These are phyloP conservation scores for Meandrusa payeni DNA, from an alignment of 2,888 invertebrate species.

Conservation along the genomic window DNA sequence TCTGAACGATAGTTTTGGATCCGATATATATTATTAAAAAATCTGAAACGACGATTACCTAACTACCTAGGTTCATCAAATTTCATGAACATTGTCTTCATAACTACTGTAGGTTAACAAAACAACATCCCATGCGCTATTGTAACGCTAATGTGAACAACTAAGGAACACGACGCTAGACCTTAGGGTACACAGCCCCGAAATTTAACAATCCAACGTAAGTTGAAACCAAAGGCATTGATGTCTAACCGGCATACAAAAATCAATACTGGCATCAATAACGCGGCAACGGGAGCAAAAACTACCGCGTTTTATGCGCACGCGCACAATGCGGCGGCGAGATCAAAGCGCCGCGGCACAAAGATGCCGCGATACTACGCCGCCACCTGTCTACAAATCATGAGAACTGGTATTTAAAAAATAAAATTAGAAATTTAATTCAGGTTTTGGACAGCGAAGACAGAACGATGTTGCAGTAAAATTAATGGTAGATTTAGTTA, in stretches of 20 bases:
- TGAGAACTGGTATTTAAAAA: conserved; percentile 64
- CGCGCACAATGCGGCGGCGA: conserved; percentile 70
- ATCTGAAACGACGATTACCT: too few relatives aligned
- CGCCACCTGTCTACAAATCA: conserved; percentile 76
- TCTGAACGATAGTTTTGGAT: too few relatives aligned
- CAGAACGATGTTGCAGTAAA: too few relatives aligned
- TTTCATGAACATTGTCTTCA: too few relatives aligned
- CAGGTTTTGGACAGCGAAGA: too few relatives aligned
- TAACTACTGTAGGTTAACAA: too few relatives aligned
- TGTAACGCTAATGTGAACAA: neutral
- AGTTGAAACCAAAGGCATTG: conserved; percentile 39
- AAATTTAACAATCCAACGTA: conserved; percentile 24
- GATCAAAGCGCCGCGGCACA: conserved; percentile 56
- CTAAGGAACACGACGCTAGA: conserved; percentile 7
- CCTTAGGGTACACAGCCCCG: conserved; percentile 2
- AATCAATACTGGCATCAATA: conserved; percentile 52
- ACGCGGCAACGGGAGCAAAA: conserved; percentile 54
- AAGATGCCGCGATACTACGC: conserved; percentile 64
- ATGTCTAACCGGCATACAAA: conserved; percentile 53
- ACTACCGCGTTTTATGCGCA: conserved; percentile 48
- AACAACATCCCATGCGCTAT: neutral
- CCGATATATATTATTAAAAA: too few relatives aligned
- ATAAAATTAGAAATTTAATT: conserved; percentile 29
- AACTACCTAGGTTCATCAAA: too few relatives aligned
- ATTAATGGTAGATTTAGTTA: too few relatives aligned